Conservation (phyloP, 2,113 vertebrate genomes). For the Astur gentilis region DNA sequence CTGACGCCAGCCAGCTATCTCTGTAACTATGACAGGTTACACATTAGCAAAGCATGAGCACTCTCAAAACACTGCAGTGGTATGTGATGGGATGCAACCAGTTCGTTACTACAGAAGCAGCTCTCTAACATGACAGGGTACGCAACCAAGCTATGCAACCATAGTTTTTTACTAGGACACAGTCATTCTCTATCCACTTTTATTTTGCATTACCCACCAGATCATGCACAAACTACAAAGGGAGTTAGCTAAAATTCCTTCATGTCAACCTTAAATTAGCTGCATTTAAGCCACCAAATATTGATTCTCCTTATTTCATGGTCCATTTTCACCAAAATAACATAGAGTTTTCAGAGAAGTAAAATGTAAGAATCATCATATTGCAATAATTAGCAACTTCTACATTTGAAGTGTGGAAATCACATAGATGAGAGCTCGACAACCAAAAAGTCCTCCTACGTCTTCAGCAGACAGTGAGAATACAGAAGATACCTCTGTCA, state of each 20-base stretch:
- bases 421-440: background rate
- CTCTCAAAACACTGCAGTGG: background rate
- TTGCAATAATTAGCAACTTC: background rate
- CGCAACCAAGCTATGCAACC: background rate
- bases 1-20: background rate
- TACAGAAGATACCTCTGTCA: accelerated
- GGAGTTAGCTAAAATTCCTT: background rate
- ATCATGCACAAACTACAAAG: background rate
- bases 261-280: background rate
- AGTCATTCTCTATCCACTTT: background rate
- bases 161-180: background rate
- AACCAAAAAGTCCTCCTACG: background rate
- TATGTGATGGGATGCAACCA: background rate
- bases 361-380: background rate
- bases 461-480: background rate
- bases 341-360: background rate
- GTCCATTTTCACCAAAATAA: background rate
- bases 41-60: background rate
- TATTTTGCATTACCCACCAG: background rate
- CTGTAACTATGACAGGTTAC: background rate
- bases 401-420: background rate
- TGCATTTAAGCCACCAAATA: background rate
- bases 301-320: background rate
- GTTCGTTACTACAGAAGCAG: background rate
- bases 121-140: background rate